Evolutionary conservation across 1,140 invertebrate genomes (phyloP), one percentile per base, ranked within the genome.

Genomic region (Caenorhabditis elegans): DNA sequence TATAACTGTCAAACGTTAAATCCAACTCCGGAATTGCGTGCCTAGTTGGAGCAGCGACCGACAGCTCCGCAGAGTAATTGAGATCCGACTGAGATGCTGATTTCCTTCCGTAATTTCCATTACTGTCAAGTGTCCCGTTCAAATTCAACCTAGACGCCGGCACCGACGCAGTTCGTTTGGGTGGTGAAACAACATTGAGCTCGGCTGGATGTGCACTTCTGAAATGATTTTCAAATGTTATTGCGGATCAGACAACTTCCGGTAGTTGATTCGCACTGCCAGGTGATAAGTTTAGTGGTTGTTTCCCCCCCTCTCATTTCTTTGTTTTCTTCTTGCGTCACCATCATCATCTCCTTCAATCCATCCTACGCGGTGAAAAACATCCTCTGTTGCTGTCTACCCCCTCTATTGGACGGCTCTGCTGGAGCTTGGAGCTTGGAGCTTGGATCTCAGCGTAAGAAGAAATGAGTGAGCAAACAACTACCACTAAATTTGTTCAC

Each of bases 281-380:
- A 70, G 60, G 34, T 70, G 60, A 70, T 34, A 70, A 70, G 60
- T 70, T 70, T 70, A 39, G 60, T 70, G 60, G 60, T 39, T 70
- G 60, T 70, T 39, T 70, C 60, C 34, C 60, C 34, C 60, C 60
- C 34, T 17, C n/a, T n/a, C 28, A 10, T 39, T 70, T 70, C 60
- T 70, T 70, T 39, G 31, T 39, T 39, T 39, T 70, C 34, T 39
- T 70, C 60, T 70, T 70, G 60, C 60, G 60, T 70, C 60, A 70
- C 60, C 60, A 70, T 22, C 34, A 70, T 70, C 34, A 60, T 60
- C 26, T 17, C 10, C 28, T 43, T 70, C 34, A 10, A 70, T 70
- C 13, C 60, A 39, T 70, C 60, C 60, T 70, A 70, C 60, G 60
- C 60, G 8, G 31, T 6, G 22, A 70, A 70, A 70, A 39, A 70